Conservation (phyloP, 2,113 vertebrate genomes). For the Phainopepla nitens region DNA sequence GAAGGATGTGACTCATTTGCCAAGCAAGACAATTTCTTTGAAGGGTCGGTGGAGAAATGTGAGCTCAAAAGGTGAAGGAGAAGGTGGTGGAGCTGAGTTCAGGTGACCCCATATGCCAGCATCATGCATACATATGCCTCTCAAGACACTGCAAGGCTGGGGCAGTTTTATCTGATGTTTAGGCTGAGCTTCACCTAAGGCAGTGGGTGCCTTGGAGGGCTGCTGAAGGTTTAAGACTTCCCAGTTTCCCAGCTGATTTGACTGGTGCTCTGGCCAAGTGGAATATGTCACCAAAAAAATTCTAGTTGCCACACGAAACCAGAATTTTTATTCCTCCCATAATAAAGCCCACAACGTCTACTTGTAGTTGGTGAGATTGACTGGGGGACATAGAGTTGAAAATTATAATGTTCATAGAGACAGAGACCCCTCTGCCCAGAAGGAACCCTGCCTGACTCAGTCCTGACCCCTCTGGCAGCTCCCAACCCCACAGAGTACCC, state of each 20-base stretch:
- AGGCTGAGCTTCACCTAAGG: background rate
- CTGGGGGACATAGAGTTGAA: background rate
- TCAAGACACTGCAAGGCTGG: background rate
- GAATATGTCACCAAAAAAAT: background rate
- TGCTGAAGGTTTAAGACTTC: background rate
- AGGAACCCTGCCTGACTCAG: background rate
- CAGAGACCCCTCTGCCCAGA: background rate
- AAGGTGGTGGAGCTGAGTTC: background rate
- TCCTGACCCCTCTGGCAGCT: background rate
- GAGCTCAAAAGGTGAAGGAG: background rate
- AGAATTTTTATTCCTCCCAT: background rate
- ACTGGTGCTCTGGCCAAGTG: background rate
- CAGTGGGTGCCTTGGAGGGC: background rate
- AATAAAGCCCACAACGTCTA: background rate
- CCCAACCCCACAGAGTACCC: fast-evolving
- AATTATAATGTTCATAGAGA: background rate
- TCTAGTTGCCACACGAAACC: background rate
- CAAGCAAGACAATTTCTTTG: background rate
- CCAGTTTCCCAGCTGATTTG: background rate
- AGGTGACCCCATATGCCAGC: background rate
- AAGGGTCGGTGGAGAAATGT: background rate
- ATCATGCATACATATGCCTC: background rate
- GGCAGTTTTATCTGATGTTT: background rate
- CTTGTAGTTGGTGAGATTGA: background rate
- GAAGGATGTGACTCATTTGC: background rate